A percentile compares a stretch with the other conserved stretches of the same genome.
phyloP scores from a whole-genome alignment of 2,888 invertebrate genomes.

The Subacronicta megacephala region DNA sequence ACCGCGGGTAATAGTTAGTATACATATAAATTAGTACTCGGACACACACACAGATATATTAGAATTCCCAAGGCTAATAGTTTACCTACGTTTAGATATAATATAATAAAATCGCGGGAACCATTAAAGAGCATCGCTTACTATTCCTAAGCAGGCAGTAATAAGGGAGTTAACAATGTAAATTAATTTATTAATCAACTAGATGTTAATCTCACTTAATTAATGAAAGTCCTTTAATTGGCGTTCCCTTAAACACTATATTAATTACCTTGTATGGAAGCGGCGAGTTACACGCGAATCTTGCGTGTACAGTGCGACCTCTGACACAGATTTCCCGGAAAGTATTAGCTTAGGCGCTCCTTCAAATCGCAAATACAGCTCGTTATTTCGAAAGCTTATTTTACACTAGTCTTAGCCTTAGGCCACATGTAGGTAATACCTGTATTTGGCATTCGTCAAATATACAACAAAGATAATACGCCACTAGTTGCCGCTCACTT shows the following conservation, averaged over 20 bases:
- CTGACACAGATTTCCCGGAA: conserved; percentile 78
- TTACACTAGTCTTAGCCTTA: conserved; percentile 67
- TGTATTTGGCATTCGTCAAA: conserved; percentile 65
- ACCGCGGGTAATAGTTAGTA: no score
- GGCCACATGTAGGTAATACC: conserved; percentile 62
- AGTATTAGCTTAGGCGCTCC: conserved; percentile 75
- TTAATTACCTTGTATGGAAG: conserved; percentile 77
- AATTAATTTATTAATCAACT: conserved; percentile 66
- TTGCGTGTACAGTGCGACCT: conserved; percentile 74
- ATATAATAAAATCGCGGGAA: conserved; percentile 8
- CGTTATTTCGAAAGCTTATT: conserved; percentile 80
- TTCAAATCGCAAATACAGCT: conserved; percentile 73
- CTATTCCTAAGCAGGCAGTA: conserved; percentile 44
- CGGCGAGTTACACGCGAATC: conserved; percentile 69
- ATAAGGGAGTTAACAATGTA: conserved; percentile 57
- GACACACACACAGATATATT: conserved; percentile 11
- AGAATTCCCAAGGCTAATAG: conserved; percentile 18
- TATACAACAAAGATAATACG: conserved; percentile 55
- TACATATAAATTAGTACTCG: conserved; percentile 1
- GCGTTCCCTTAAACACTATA: conserved; percentile 72
- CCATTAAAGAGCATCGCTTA: conserved; percentile 37
- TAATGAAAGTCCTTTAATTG: conserved; percentile 76
- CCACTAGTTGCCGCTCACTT: conserved; percentile 38
- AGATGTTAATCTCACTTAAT: conserved; percentile 71
- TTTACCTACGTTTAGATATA: no score